Conservation (phyloP, 2,113 vertebrate species). For the Sinocyclocheilus anshuiensis region DNA sequence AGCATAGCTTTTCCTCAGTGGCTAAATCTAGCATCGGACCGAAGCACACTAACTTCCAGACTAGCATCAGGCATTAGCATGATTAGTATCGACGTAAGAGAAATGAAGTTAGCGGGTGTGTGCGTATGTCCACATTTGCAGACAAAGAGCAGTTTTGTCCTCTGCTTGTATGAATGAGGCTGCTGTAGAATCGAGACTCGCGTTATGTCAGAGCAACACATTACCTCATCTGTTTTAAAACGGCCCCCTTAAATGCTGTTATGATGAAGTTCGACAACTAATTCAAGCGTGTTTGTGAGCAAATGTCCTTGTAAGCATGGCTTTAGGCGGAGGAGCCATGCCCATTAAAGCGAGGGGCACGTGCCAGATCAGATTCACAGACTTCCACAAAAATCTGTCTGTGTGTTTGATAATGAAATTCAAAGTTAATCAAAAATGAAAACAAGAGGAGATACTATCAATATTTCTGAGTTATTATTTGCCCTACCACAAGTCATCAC, state of each 20-base stretch:
- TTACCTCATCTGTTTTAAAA: conserved; percentile 37
- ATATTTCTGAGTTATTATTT: neutral
- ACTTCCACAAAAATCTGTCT: neutral
- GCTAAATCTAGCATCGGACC: conserved; percentile 16
- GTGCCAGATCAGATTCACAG: neutral
- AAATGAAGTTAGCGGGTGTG: neutral
- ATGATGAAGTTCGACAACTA: conserved; percentile 32
- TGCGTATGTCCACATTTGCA: neutral
- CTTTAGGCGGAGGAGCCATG: neutral
- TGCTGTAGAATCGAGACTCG: conserved; percentile 1
- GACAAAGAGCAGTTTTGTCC: conserved; percentile 30
- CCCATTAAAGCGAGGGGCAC: neutral
- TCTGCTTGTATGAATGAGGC: conserved; percentile 31
- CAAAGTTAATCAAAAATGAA: neutral
- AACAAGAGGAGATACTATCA: neutral
- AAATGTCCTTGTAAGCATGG: neutral
- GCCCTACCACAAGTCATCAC: neutral
- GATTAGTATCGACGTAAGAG: conserved; percentile 23
- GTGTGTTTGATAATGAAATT: neutral
- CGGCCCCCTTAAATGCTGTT: neutral
- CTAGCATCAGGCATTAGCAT: conserved; percentile 19
- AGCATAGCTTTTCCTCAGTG: conserved; percentile 37
- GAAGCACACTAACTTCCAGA: conserved; percentile 15
- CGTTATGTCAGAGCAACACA: neutral
- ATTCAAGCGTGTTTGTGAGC: conserved; percentile 32